Conservation (phyloP, 2,113 vertebrate species). For the Ameiurus melas region DNA sequence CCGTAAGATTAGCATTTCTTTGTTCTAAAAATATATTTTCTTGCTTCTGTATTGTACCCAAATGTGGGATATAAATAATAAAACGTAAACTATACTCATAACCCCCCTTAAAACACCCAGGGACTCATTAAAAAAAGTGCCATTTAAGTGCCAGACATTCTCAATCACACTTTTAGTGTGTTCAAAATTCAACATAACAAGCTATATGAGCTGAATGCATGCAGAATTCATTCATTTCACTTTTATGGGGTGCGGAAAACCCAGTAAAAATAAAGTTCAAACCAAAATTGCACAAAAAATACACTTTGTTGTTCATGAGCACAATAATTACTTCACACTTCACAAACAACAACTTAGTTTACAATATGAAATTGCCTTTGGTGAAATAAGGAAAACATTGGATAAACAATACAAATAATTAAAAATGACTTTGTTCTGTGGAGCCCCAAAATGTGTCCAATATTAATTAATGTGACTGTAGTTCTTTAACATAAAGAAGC, state of each 20-base stretch:
- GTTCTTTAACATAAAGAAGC: background rate
- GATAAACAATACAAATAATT: background rate
- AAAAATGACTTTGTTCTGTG: background rate
- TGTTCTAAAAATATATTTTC: slow-evolving; percentile 15
- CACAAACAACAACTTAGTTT: background rate
- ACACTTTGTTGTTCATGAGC: background rate
- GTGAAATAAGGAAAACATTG: background rate
- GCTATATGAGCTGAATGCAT: background rate
- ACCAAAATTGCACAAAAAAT: background rate
- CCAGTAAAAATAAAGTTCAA: background rate
- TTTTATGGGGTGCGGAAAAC: background rate
- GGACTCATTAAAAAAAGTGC: background rate
- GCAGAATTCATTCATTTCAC: background rate
- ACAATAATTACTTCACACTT: background rate
- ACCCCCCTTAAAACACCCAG: background rate
- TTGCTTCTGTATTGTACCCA: background rate
- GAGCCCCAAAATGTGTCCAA: background rate
- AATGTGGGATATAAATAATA: background rate
- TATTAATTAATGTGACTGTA: background rate
- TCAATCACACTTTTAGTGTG: slow-evolving; percentile 32
- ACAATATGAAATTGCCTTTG: background rate
- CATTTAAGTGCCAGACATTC: slow-evolving; percentile 6
- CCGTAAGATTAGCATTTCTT: background rate
- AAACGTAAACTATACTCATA: background rate
- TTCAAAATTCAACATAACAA: background rate